Conservation (phyloP, 2,797 vertebrate genomes). For the Masticophis lateralis region DNA sequence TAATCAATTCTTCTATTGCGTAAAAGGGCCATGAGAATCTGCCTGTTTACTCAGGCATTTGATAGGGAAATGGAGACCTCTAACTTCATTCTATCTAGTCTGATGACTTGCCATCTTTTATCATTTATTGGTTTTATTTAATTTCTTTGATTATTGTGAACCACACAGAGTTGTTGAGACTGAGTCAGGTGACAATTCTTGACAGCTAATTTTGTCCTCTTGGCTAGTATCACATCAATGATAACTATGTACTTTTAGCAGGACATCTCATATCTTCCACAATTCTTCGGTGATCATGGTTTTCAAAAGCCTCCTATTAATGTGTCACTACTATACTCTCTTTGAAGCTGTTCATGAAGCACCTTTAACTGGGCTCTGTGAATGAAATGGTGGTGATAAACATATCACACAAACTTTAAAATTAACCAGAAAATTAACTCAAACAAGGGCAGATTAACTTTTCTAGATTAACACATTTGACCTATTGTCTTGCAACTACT, state of each 20-base stretch:
- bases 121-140: not conserved
- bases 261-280: not conserved
- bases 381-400: not conserved
- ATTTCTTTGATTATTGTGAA: not conserved
- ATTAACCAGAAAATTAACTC: not conserved
- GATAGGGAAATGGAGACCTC: not conserved
- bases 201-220: not conserved
- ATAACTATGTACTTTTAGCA: not conserved
- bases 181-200: not conserved
- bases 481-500: not conserved
- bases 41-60: not conserved
- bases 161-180: not conserved
- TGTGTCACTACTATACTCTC: not conserved
- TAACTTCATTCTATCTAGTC: not conserved
- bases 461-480: not conserved
- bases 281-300: not conserved
- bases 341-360: not conserved
- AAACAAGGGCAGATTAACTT: not conserved
- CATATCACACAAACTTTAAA: not conserved
- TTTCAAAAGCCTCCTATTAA: not conserved
- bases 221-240: not conserved
- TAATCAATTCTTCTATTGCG: not conserved
- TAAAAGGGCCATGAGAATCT: not conserved
- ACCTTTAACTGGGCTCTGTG: not conserved
- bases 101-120: not conserved